Evolutionary conservation across 2,113 vertebrate species (phyloP).

Genomic region (Chaetura pelagica): DNA sequence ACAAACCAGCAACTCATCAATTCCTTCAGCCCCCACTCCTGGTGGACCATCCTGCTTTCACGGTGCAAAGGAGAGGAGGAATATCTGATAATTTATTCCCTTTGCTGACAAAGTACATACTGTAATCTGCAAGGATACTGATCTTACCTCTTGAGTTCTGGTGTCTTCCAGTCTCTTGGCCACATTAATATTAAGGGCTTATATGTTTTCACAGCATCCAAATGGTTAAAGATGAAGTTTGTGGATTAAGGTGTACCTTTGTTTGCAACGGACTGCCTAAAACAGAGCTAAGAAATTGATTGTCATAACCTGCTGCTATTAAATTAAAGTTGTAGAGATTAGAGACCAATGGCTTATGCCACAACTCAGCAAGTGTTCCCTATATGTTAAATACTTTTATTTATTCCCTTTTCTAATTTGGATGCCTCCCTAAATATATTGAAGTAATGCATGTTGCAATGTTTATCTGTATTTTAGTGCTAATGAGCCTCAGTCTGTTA

Average conservation of each 20-base stretch:
- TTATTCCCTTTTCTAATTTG: slow-evolving; percentile 54
- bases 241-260: neutral
- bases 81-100: neutral
- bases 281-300: neutral
- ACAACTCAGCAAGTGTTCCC: neutral
- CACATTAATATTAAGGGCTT: neutral
- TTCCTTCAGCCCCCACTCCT: neutral
- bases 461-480: slow-evolving; percentile 16
- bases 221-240: neutral
- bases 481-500: slow-evolving; percentile 24
- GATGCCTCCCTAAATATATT: slow-evolving; percentile 29
- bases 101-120: neutral
- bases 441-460: slow-evolving; percentile 47
- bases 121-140: neutral
- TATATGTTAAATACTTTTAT: neutral
- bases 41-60: neutral
- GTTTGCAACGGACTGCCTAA: neutral
- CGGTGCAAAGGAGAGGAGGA: neutral
- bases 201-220: slow-evolving; percentile 14
- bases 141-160: neutral
- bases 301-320: neutral
- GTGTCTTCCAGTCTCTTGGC: slow-evolving; percentile 11
- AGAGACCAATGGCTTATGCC: neutral
- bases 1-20: neutral
- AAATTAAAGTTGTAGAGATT: neutral